Percentiles rank a stretch among this genome's conserved stretches.
These are phyloP conservation scores for Pseudorhiza aurosa DNA, from an alignment of 30 jellyfish, hydroid and myxozoan species.

Conservation along the genomic window DNA sequence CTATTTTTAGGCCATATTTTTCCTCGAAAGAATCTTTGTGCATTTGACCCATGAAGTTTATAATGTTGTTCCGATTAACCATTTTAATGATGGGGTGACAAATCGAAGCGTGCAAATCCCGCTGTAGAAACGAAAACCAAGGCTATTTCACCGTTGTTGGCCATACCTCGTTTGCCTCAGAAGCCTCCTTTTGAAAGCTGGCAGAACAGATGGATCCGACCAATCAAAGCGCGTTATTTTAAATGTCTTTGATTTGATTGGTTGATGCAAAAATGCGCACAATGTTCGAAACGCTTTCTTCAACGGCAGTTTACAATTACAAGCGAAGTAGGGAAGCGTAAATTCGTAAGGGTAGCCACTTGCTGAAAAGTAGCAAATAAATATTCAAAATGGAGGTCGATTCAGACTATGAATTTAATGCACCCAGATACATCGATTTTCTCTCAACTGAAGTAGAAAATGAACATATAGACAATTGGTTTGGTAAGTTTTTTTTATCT, in stretches of 20 bases:
- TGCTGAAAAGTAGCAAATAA: neutral
- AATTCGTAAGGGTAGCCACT: neutral
- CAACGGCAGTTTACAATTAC: neutral
- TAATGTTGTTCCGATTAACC: too few relatives aligned
- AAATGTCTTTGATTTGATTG: neutral
- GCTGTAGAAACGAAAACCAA: too few relatives aligned
- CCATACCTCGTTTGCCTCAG: too few relatives aligned
- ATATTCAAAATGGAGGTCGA: slow-evolving; percentile 57
- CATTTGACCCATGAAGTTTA: too few relatives aligned
- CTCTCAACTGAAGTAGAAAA: slow-evolving; percentile 78
- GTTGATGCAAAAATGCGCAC: neutral
- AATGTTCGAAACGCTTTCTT: neutral
- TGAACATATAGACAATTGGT: slow-evolving; percentile 89
- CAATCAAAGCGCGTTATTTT: neutral
- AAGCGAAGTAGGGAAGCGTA: neutral
- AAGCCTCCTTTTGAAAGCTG: neutral
- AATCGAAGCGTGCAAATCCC: too few relatives aligned
- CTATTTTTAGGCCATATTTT: too few relatives aligned
- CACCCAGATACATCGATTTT: slow-evolving; percentile 91
- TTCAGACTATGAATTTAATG: slow-evolving; percentile 87
- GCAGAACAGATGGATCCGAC: neutral
- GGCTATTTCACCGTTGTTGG: too few relatives aligned
- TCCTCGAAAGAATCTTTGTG: too few relatives aligned
- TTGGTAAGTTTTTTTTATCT: slow-evolving; percentile 91
- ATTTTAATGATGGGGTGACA: too few relatives aligned